Base-by-base conservation (phyloP, 1,140 invertebrate species). In the Tigriopus japonicus region DNA sequence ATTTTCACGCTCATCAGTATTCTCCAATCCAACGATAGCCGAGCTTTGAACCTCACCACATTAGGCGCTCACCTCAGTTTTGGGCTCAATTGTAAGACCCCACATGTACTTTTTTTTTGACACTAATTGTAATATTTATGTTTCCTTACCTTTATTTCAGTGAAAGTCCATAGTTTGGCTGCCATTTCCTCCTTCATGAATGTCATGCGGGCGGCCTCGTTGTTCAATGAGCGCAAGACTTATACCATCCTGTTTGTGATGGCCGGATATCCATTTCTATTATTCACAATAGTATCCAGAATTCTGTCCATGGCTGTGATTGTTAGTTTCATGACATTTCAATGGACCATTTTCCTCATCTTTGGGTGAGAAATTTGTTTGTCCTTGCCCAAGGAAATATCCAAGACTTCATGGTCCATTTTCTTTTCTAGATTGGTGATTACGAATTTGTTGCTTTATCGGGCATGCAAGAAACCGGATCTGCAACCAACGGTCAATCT, bases 201-300 rank as follows among this genome's bases (percentile, higher is more conserved):
- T 23, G 24, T 58, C 21, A 14, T 58, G 28, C 55, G 55, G 12
- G 23, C 55, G 35, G 28, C 55, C 21, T 41, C 28, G 5, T 41
- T 58, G 13, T 58, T n/a, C 55, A 58, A 58, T 23, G 55, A 58
- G 21, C 24, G 41, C 13, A 14, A 58, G n/a, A 58, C 55, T n/a
- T 41, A 41, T 10, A 21, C 28, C 17, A 17, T 58, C 17, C 55
- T 58, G 15, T 58, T 54, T 19, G 55, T 40, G 12, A 42, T 40
- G 12, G 41, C 41, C 17, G 55, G 28, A 17, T 42, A 41, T 15
- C 55, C 55, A 15, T 58, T 58, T 23, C 13, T 17, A 13, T 13
- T 58, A 17, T 42, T 58, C 17, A 58, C 55, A 6, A 58, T 23
- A 15, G 15, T 58, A 17, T 28, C 41, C 5, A 23, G 55, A 41